Conservation (phyloP, 2,113 vertebrate species). For the Climacteris rufus region DNA sequence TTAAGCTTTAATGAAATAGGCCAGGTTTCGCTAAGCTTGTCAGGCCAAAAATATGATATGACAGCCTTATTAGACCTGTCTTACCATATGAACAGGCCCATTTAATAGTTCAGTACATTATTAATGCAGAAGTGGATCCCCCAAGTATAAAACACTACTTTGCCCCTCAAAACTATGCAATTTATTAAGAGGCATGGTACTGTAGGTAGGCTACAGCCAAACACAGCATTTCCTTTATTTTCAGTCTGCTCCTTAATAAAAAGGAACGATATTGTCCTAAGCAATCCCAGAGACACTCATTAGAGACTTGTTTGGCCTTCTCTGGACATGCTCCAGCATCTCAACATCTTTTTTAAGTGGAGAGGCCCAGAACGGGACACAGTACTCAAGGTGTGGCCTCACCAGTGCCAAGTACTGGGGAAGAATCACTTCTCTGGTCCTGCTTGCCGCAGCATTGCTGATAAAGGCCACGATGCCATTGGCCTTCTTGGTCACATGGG, state of each 20-base stretch:
- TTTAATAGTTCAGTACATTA: background rate
- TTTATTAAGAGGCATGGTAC: background rate
- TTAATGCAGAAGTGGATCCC: background rate
- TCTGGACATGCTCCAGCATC: background rate
- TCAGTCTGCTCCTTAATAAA: background rate
- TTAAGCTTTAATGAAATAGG: background rate
- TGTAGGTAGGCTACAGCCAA: background rate
- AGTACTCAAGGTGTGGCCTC: background rate
- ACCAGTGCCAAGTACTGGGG: rapidly evolving
- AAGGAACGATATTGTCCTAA: background rate
- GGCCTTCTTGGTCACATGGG: background rate
- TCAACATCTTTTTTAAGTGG: background rate
- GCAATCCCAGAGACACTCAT: background rate
- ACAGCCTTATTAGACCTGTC: background rate
- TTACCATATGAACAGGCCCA: background rate
- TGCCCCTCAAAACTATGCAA: background rate
- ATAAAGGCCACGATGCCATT: background rate
- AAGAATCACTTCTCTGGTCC: background rate
- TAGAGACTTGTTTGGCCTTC: background rate
- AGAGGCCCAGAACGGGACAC: background rate
- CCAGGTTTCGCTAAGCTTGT: background rate
- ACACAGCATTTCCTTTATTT: rapidly evolving
- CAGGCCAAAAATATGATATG: background rate
- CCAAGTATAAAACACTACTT: background rate
- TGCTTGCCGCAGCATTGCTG: background rate